A percentile compares a stretch with the other conserved stretches of the same genome.
These are phyloP conservation scores for Orthosia cruda DNA, from an alignment of 2,888 invertebrate genomes.

Conservation along the genomic window DNA sequence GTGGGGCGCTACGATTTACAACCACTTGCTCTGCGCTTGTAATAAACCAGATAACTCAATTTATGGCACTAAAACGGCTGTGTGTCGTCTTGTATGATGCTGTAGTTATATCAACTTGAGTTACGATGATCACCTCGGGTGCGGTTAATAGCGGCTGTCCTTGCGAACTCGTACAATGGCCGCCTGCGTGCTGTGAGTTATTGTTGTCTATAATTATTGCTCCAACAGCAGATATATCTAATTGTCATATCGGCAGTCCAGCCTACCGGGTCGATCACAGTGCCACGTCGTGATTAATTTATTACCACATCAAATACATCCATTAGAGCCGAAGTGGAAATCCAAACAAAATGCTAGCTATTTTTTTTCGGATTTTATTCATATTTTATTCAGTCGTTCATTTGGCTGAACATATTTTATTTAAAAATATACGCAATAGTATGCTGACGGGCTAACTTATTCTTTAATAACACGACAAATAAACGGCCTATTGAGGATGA, in stretches of 20 bases:
- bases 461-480: constrained; percentile 27
- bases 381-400: constrained; percentile 43
- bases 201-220: constrained; percentile 47
- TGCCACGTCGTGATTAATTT: constrained; percentile 44
- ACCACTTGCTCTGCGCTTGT: constrained; percentile 80
- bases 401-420: constrained; percentile 29
- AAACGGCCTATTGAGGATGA: constrained; percentile 26
- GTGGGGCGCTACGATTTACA: constrained; percentile 78
- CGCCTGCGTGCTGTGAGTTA: constrained; percentile 38
- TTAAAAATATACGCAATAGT: constrained; percentile 12
- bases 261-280: no score
- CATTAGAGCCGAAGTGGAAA: constrained; percentile 24
- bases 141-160: constrained; percentile 66
- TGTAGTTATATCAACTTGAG: constrained; percentile 79
- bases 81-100: constrained; percentile 77
- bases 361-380: neutral
- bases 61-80: constrained; percentile 80
- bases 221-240: neutral
- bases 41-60: constrained; percentile 86
- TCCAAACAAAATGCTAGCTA: constrained; percentile 24
- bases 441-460: constrained; percentile 10
- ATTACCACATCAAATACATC: constrained; percentile 17
- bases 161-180: constrained; percentile 46
- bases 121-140: constrained; percentile 78
- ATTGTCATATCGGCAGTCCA: constrained; percentile 17